Conservation (phyloP, 2,888 invertebrate species). For the Agrochola lota region DNA sequence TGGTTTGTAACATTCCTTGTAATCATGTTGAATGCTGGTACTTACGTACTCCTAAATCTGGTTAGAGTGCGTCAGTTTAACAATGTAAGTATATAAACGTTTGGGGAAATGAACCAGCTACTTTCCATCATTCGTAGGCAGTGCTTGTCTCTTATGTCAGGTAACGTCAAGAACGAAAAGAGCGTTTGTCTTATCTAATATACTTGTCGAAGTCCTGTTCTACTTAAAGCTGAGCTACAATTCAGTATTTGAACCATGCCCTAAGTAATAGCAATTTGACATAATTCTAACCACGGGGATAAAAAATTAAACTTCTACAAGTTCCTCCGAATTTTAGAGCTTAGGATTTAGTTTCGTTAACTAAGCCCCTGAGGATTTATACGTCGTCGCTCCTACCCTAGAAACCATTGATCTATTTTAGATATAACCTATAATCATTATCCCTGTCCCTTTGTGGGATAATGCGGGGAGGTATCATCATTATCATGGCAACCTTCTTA, state of each 20-base stretch:
- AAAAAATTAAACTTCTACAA: slow-evolving; percentile 5
- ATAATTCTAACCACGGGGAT: not conserved
- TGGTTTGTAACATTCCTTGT: slow-evolving; percentile 59
- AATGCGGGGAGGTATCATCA: slow-evolving; percentile 64
- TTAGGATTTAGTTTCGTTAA: slow-evolving; percentile 34
- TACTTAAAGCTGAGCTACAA: not conserved
- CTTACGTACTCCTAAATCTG: slow-evolving; percentile 59
- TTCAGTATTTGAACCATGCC: slow-evolving; percentile 2
- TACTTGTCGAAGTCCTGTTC: not conserved
- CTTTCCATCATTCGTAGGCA: slow-evolving; percentile 20
- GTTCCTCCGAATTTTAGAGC: slow-evolving; percentile 14
- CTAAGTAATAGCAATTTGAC: not conserved
- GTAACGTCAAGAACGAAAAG: slow-evolving; percentile 25
- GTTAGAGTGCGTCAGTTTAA: slow-evolving; percentile 40
- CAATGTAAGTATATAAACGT: slow-evolving; percentile 36
- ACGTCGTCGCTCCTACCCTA: slow-evolving; percentile 13
- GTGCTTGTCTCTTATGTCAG: slow-evolving; percentile 24
- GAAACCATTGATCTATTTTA: slow-evolving; percentile 66
- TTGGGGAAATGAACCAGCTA: slow-evolving; percentile 15
- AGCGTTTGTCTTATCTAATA: not conserved
- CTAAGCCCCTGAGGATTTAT: slow-evolving; percentile 41
- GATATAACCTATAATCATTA: slow-evolving; percentile 64
- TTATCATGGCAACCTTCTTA: slow-evolving; percentile 59
- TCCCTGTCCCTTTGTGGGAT: slow-evolving; percentile 64
- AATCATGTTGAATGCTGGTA: slow-evolving; percentile 57